Percentiles rank a stretch among this genome's conserved stretches.
These are phyloP conservation scores for Ennomos quercinarius DNA, from an alignment of 2,888 invertebrate genomes.

Conservation along the genomic window DNA sequence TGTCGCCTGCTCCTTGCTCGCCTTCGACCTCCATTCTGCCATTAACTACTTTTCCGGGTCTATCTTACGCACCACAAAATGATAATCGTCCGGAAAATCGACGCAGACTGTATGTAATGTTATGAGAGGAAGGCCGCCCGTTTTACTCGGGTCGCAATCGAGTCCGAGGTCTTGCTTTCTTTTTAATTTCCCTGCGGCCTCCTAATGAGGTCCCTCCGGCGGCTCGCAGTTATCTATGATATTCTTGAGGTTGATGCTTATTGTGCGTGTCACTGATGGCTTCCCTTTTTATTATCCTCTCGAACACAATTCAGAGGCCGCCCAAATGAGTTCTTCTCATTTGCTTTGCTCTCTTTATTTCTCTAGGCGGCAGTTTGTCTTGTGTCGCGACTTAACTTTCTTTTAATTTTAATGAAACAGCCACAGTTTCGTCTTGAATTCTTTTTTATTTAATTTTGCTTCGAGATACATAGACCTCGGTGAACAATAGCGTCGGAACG, in stretches of 20 bases:
- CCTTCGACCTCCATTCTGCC: slow-evolving; percentile 62
- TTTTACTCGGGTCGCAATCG: slow-evolving; percentile 81
- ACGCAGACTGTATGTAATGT: slow-evolving; percentile 84
- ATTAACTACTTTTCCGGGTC: slow-evolving; percentile 77
- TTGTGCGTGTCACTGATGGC: slow-evolving; percentile 86
- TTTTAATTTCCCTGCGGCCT: slow-evolving; percentile 86
- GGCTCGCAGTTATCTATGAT: slow-evolving; percentile 84
- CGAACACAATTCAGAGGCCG: slow-evolving; percentile 84
- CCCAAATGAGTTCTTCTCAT: slow-evolving; percentile 83
- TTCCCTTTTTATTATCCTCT: slow-evolving; percentile 85
- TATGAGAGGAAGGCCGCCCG: slow-evolving; percentile 81
- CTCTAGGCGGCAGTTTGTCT: slow-evolving; percentile 83
- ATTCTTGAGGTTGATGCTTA: slow-evolving; percentile 86
- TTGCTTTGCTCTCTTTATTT: slow-evolving; percentile 84
- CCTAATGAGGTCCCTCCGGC: slow-evolving; percentile 84
- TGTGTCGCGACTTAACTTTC: slow-evolving; percentile 77
- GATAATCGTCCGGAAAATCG: slow-evolving; percentile 86
- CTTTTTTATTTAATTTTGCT: slow-evolving; percentile 57
- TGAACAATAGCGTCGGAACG: slow-evolving; percentile 35
- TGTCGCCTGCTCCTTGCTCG: slow-evolving; percentile 57
- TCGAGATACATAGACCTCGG: slow-evolving; percentile 43
- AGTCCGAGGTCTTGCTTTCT: slow-evolving; percentile 85
- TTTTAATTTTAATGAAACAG: slow-evolving; percentile 75
- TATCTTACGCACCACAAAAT: slow-evolving; percentile 85
- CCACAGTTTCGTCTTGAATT: slow-evolving; percentile 55